These are phyloP conservation scores for Herpetotheres cachinnans DNA, from an alignment of 2,113 vertebrate genomes.

Conservation along the genomic window DNA sequence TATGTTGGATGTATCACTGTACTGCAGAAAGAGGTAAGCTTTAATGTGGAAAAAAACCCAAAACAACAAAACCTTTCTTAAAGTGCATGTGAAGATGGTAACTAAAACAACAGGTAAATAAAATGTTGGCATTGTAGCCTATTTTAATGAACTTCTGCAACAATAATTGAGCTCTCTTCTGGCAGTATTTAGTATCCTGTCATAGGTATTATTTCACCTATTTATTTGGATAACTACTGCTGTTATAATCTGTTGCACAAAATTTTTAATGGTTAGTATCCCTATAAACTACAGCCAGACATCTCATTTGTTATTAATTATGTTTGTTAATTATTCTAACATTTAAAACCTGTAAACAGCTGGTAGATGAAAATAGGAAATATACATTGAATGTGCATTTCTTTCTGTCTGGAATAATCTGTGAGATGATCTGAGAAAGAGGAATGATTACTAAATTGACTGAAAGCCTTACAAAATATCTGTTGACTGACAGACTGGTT, in stretches of 20 bases:
- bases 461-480: not conserved
- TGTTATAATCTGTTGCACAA: not conserved
- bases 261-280: not conserved
- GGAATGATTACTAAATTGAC: not conserved
- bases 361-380: not conserved
- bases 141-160: not conserved
- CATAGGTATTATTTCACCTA: not conserved
- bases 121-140: not conserved
- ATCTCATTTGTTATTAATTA: not conserved
- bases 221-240: not conserved
- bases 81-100: not conserved
- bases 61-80: not conserved
- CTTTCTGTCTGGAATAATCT: not conserved
- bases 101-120: not conserved
- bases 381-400: not conserved
- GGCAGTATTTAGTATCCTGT: not conserved
- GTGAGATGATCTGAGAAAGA: not conserved
- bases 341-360: not conserved
- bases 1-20: slow-evolving; percentile 20
- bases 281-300: not conserved
- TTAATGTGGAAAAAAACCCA: not conserved
- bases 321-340: not conserved
- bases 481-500: not conserved
- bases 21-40: slow-evolving; percentile 56
- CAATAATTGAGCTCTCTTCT: not conserved